phyloP scores from a whole-genome alignment of 2,113 vertebrate genomes.

The Gracilinanus agilis region DNA sequence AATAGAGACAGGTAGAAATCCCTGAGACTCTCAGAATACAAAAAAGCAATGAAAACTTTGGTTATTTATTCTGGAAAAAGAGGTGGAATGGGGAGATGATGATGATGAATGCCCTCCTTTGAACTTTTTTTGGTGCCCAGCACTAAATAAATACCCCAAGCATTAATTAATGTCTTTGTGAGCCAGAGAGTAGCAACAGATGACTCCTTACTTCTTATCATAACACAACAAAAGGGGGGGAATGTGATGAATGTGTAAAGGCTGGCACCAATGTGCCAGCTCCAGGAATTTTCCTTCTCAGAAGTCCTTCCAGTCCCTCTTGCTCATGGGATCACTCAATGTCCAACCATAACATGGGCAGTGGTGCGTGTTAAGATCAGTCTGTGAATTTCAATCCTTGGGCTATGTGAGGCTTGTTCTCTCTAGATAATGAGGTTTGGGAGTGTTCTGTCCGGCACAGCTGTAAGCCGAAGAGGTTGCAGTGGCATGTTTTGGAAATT shows the following conservation, averaged over 20 bases:
- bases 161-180: not conserved
- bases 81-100: not conserved
- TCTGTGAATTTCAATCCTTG: not conserved
- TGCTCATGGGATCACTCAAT: not conserved
- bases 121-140: not conserved
- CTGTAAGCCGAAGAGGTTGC: not conserved
- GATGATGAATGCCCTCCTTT: not conserved
- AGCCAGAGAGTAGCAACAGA: not conserved
- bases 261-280: not conserved
- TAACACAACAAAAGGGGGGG: not conserved
- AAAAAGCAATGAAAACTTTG: not conserved
- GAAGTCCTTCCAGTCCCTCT: not conserved
- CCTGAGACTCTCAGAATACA: not conserved
- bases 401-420: not conserved
- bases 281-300: conserved; percentile 8
- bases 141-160: not conserved
- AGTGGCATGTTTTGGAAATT: not conserved
- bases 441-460: not conserved
- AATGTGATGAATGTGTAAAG: not conserved
- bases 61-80: not conserved
- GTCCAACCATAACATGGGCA: not conserved
- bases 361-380: not conserved
- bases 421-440: not conserved
- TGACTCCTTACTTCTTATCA: not conserved
- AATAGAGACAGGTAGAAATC: not conserved